Percentiles rank a stretch among this genome's conserved stretches.
Evolutionary conservation across 2,113 vertebrate genomes (phyloP).

Genomic region (Campylomormyrus tamandua): DNA sequence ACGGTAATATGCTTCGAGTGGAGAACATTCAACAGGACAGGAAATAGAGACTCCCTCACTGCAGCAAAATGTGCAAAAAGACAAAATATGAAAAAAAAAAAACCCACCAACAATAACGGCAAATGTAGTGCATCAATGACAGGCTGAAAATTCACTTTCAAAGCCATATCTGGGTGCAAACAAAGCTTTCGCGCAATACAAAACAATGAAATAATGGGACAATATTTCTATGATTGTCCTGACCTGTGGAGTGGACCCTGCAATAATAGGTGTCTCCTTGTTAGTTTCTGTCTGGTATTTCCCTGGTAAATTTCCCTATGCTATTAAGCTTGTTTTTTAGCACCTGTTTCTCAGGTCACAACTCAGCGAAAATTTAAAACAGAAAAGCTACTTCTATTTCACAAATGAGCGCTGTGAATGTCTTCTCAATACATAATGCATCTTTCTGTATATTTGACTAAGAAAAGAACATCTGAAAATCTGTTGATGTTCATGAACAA

Average conservation of each 20-base stretch:
- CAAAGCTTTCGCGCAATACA: background rate
- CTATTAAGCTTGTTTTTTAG: background rate
- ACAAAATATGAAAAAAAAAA: background rate
- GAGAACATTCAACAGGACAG: background rate
- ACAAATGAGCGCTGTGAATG: background rate
- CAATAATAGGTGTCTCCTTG: background rate
- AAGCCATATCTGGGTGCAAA: background rate
- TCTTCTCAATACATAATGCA: background rate
- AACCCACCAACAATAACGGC: background rate
- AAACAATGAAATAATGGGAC: background rate
- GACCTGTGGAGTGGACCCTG: background rate
- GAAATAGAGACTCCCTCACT: background rate
- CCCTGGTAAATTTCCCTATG: background rate
- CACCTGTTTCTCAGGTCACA: slow-evolving; percentile 5
- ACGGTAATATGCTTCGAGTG: background rate
- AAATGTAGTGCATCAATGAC: background rate
- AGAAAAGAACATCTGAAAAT: background rate
- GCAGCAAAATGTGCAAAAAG: background rate
- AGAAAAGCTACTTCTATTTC: background rate
- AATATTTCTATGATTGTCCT: background rate
- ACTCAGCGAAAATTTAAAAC: background rate
- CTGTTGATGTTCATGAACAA: background rate
- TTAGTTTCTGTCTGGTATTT: background rate
- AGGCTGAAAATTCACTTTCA: background rate
- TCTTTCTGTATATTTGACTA: background rate